Conservation (phyloP, 2,888 invertebrate species). For the Zeuzera pyrina region DNA sequence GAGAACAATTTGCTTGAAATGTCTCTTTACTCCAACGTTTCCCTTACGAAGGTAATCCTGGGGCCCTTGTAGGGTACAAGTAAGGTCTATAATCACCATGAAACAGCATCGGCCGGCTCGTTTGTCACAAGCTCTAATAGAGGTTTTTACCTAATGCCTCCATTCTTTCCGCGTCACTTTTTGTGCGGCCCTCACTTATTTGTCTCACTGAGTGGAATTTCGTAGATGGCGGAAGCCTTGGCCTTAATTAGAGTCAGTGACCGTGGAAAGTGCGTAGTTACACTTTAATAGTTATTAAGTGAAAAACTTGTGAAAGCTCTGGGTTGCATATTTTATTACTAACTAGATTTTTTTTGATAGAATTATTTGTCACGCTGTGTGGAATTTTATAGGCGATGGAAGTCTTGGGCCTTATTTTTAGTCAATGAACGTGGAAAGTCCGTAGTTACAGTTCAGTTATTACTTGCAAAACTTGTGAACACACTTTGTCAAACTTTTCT, state of each 20-base stretch:
- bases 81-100: slow-evolving; percentile 32
- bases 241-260: slow-evolving; percentile 21
- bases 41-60: too few species aligned
- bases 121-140: slow-evolving; percentile 44
- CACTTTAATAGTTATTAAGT: slow-evolving; percentile 1
- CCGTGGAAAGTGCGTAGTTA: background rate
- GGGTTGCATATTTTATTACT: too few species aligned
- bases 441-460: too few species aligned
- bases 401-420: too few species aligned
- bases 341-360: too few species aligned
- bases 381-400: too few species aligned
- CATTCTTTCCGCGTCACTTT: slow-evolving; percentile 37
- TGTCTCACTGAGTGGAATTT: slow-evolving; percentile 22
- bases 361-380: too few species aligned
- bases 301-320: background rate
- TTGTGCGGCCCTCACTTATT: slow-evolving; percentile 27
- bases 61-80: too few species aligned
- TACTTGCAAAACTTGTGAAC: too few species aligned
- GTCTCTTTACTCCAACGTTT: too few species aligned
- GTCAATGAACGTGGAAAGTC: background rate
- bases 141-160: slow-evolving; percentile 39
- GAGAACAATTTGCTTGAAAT: too few species aligned
- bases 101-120: slow-evolving; percentile 30
- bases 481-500: too few species aligned
- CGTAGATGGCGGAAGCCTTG: slow-evolving; percentile 9